These are phyloP conservation scores for Semotilus atromaculatus DNA, from an alignment of 2,797 vertebrate genomes.

Conservation along the genomic window DNA sequence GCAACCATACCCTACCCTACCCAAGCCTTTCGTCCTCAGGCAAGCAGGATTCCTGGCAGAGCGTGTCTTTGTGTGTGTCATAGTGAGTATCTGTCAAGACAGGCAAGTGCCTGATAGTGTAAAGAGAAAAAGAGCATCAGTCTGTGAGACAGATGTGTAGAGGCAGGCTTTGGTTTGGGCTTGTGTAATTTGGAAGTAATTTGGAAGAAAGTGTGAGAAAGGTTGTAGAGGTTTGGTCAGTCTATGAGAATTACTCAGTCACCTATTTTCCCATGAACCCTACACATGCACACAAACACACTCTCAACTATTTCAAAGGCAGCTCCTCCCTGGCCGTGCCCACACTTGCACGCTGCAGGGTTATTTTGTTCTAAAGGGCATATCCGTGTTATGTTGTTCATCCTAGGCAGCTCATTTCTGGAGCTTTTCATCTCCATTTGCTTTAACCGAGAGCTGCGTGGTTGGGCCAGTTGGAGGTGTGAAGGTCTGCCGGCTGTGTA, in stretches of 20 bases:
- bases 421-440: slow-evolving; percentile 43
- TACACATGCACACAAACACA: slow-evolving; percentile 13
- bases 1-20: background rate
- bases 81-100: slow-evolving; percentile 45
- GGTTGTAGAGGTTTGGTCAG: slow-evolving; percentile 26
- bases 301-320: slow-evolving; percentile 8
- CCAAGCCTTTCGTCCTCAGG: background rate
- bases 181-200: slow-evolving; percentile 39
- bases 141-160: slow-evolving; percentile 10
- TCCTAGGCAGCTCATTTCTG: slow-evolving; percentile 31
- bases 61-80: slow-evolving; percentile 11
- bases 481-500: slow-evolving; percentile 60
- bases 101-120: slow-evolving; percentile 40
- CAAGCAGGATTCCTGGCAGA: slow-evolving; percentile 16
- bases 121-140: slow-evolving; percentile 26
- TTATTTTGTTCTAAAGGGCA: slow-evolving; percentile 35
- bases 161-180: background rate
- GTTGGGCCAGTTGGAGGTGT: slow-evolving; percentile 50
- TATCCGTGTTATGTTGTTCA: slow-evolving; percentile 30
- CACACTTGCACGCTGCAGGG: slow-evolving; percentile 18
- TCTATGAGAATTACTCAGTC: slow-evolving; percentile 8
- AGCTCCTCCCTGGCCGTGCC: slow-evolving; percentile 14
- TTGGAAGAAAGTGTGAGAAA: slow-evolving; percentile 13
- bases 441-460: slow-evolving; percentile 38
- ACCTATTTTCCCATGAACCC: slow-evolving; percentile 38